These are phyloP conservation scores for Epizoanthus scotinus DNA, from an alignment of 92 coral and sea anemone species.

Conservation along the genomic window DNA sequence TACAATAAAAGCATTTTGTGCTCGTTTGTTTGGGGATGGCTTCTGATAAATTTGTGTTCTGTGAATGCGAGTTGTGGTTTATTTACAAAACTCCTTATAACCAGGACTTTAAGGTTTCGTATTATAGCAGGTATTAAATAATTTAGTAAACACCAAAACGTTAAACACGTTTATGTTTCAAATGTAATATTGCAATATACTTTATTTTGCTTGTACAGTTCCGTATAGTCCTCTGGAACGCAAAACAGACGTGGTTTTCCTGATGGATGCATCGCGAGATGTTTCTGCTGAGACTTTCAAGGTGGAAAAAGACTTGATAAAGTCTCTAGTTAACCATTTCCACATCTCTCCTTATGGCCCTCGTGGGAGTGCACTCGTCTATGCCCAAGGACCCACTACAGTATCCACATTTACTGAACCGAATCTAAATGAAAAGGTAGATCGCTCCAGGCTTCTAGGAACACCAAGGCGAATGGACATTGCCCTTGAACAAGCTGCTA, in stretches of 20 bases:
- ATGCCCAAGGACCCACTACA: slow-evolving; percentile 10
- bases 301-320: slow-evolving; percentile 11
- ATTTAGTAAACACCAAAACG: neutral
- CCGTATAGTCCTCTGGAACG: slow-evolving; percentile 17
- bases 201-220: neutral
- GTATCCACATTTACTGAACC: slow-evolving; percentile 15
- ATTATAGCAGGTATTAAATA: neutral
- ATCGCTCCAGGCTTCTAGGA: neutral
- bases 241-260: slow-evolving; percentile 11
- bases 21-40: no score
- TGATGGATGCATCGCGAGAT: slow-evolving; percentile 23
- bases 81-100: no score
- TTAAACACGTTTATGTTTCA: neutral
- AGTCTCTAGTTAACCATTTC: slow-evolving; percentile 1
- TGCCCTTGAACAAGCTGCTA: slow-evolving; percentile 20
- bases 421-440: neutral
- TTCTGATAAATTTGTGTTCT: no score
- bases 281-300: slow-evolving; percentile 6
- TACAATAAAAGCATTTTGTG: no score
- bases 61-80: no score
- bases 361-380: slow-evolving; percentile 19
- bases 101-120: no score
- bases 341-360: slow-evolving; percentile 26
- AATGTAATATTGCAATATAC: neutral
- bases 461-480: slow-evolving; percentile 19